Conservation (phyloP, 2,888 invertebrate genomes). For the Anthophora plumipes region DNA sequence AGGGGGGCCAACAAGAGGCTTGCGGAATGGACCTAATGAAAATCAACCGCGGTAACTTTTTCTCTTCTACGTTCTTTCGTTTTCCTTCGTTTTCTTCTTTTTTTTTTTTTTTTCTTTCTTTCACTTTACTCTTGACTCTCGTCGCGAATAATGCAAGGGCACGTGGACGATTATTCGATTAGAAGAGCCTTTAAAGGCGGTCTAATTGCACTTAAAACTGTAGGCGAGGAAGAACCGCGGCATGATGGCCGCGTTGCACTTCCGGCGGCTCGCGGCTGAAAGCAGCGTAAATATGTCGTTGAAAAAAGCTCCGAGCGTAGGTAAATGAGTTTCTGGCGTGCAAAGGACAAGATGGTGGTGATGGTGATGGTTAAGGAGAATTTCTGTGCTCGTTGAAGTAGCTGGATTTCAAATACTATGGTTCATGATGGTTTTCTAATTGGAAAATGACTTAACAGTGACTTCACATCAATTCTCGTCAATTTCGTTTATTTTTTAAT, state of each 20-base stretch:
- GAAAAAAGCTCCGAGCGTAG: constrained; percentile 6
- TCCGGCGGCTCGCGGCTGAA: constrained; percentile 12
- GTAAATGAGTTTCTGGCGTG: constrained; percentile 19
- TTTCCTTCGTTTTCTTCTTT: neutral
- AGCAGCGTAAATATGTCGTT: constrained; percentile 32
- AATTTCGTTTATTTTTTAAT: no score
- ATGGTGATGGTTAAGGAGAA: neutral
- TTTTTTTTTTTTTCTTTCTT: neutral
- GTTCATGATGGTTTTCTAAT: constrained; percentile 1
- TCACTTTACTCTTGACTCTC: no score
- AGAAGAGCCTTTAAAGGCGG: constrained; percentile 27
- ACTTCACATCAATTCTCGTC: neutral
- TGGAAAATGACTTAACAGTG: neutral
- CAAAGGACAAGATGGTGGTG: neutral
- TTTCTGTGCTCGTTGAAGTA: neutral
- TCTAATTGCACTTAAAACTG: constrained; percentile 25
- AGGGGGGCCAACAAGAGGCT: no score
- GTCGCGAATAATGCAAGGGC: neutral
- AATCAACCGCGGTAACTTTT: constrained; percentile 12
- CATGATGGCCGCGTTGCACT: neutral
- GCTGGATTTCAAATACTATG: neutral
- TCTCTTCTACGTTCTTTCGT: no score
- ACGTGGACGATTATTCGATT: constrained; percentile 40
- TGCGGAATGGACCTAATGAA: constrained; percentile 30
- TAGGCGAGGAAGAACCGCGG: neutral